A percentile compares a stretch with the other conserved stretches of the same genome.
phyloP scores from a whole-genome alignment of 2,888 invertebrate species.

The Tridacna gigas region DNA sequence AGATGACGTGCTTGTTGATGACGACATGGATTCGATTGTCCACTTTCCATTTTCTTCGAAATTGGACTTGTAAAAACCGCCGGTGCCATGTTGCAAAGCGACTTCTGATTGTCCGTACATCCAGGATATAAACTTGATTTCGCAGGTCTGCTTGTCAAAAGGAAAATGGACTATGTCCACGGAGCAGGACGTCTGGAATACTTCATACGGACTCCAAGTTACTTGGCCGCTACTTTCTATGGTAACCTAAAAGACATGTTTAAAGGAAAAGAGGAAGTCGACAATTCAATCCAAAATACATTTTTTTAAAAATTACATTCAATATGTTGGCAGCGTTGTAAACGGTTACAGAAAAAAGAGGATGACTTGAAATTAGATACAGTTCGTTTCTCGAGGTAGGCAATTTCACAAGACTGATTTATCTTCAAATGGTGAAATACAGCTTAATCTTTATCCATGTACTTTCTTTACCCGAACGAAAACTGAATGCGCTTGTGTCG shows the following conservation, averaged over 20 bases:
- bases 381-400: too few species aligned
- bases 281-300: too few species aligned
- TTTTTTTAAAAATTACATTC: too few species aligned
- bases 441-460: too few species aligned
- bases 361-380: too few species aligned
- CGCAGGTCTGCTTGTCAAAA: conserved; percentile 66
- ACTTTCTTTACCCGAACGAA: too few species aligned
- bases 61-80: conserved; percentile 57
- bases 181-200: conserved; percentile 63
- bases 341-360: too few species aligned
- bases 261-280: too few species aligned
- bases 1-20: conserved; percentile 30
- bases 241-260: conserved; percentile 23
- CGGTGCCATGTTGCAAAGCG: conserved; percentile 36
- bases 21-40: conserved; percentile 50
- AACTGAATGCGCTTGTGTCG: too few species aligned
- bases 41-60: conserved; percentile 65
- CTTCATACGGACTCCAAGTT: conserved; percentile 66
- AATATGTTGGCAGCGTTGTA: too few species aligned
- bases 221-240: conserved; percentile 43
- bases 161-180: conserved; percentile 67
- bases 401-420: too few species aligned
- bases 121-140: conserved; percentile 62
- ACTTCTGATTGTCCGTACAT: conserved; percentile 49
- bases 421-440: too few species aligned